A percentile compares a stretch with the other conserved stretches of the same genome.
phyloP scores from a whole-genome alignment of 2,113 vertebrate species.

The Glareola pratincola region DNA sequence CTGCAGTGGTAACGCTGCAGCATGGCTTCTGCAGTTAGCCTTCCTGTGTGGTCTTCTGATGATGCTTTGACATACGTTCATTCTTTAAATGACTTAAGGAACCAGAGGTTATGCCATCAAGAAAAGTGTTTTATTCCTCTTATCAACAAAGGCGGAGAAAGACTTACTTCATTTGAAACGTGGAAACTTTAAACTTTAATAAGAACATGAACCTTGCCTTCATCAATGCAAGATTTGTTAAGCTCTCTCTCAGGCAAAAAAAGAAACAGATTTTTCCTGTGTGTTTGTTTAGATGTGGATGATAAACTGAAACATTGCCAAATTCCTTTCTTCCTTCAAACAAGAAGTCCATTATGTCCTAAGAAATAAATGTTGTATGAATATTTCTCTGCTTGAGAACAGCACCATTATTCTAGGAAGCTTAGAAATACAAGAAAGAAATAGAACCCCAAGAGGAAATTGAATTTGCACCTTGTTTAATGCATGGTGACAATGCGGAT shows the following conservation, averaged over 20 bases:
- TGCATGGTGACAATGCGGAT: neutral
- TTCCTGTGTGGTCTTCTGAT: neutral
- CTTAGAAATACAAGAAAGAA: constrained; percentile 12
- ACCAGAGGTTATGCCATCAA: neutral
- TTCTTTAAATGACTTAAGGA: neutral
- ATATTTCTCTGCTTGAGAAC: neutral
- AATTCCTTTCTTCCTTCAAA: constrained; percentile 29
- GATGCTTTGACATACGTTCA: neutral
- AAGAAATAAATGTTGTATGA: neutral
- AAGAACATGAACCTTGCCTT: neutral
- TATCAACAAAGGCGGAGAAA: neutral
- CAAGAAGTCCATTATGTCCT: constrained; percentile 23
- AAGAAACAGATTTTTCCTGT: neutral
- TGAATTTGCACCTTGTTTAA: constrained; percentile 20
- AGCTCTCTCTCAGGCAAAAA: neutral
- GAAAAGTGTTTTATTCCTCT: neutral
- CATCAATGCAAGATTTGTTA: neutral
- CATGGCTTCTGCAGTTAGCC: neutral
- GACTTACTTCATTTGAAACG: neutral
- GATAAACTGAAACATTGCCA: constrained; percentile 31
- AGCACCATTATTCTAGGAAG: neutral
- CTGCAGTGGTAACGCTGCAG: neutral
- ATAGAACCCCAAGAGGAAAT: constrained; percentile 32
- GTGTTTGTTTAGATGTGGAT: constrained; percentile 9
- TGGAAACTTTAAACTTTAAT: neutral